Percentiles rank a stretch among this genome's conserved stretches.
These are phyloP conservation scores for Molorchus minor DNA, from an alignment of 2,888 invertebrate genomes.

Conservation along the genomic window DNA sequence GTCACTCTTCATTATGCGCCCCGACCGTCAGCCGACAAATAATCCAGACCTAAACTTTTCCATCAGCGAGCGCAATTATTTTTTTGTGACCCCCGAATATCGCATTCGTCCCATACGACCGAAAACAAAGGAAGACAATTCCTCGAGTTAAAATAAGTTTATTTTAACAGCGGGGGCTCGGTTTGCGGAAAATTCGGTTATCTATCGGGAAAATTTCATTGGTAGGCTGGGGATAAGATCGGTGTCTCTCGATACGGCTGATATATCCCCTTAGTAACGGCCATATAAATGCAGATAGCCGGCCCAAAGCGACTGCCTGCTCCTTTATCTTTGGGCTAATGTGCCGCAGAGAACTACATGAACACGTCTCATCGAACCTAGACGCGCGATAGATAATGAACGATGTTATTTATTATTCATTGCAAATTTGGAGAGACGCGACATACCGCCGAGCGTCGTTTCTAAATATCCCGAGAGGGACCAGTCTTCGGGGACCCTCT, in stretches of 20 bases:
- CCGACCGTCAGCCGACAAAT: slow-evolving; percentile 14
- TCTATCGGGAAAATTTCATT: slow-evolving; percentile 44
- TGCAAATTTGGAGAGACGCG: slow-evolving; percentile 14
- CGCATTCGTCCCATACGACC: neutral
- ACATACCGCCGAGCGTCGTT: slow-evolving; percentile 8
- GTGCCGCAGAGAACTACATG: slow-evolving; percentile 36
- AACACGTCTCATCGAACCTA: slow-evolving; percentile 36
- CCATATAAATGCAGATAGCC: slow-evolving; percentile 45
- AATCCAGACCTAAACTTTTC: slow-evolving; percentile 8
- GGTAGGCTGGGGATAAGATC: slow-evolving; percentile 44
- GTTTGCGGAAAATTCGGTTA: slow-evolving; percentile 43
- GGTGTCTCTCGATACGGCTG: slow-evolving; percentile 43
- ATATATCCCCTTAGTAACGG: slow-evolving; percentile 44
- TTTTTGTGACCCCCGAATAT: neutral
- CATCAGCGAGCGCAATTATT: neutral
- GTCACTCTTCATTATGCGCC: slow-evolving; percentile 20
- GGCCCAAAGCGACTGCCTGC: slow-evolving; percentile 35
- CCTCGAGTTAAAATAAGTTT: slow-evolving; percentile 34
- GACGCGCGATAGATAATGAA: slow-evolving; percentile 26
- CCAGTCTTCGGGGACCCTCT: neutral
- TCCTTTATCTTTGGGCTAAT: slow-evolving; percentile 43
- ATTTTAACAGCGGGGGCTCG: slow-evolving; percentile 29
- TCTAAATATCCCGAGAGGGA: neutral
- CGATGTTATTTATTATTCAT: slow-evolving; percentile 29
- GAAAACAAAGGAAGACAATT: slow-evolving; percentile 4